These are phyloP conservation scores for Suricata suricatta DNA, from an alignment of 2,113 vertebrate species.

Conservation along the genomic window DNA sequence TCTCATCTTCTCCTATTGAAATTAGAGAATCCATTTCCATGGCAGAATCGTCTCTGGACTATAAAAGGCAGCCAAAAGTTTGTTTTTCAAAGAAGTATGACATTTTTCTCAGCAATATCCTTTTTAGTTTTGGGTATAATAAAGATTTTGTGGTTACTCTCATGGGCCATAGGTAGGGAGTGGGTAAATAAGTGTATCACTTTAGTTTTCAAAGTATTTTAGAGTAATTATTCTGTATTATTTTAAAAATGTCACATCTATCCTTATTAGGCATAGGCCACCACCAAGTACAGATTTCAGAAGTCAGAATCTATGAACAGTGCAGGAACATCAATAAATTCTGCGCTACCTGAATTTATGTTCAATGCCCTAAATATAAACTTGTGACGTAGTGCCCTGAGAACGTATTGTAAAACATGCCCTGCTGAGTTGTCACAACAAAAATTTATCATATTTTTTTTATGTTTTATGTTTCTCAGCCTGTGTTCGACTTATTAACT, in stretches of 20 bases:
- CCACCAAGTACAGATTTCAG: not conserved
- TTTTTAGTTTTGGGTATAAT: not conserved
- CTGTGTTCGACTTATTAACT: not conserved
- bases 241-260: not conserved
- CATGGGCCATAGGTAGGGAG: not conserved
- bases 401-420: not conserved
- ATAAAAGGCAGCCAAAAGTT: not conserved
- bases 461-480: not conserved
- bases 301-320: not conserved
- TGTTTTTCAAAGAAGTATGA: not conserved
- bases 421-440: not conserved
- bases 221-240: not conserved
- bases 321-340: not conserved
- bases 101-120: not conserved
- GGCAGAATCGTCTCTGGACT: not conserved
- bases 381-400: not conserved
- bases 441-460: not conserved
- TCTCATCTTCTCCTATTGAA: not conserved
- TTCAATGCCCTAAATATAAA: not conserved
- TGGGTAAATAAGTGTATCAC: not conserved
- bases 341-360: not conserved
- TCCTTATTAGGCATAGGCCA: not conserved
- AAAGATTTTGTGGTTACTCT: not conserved
- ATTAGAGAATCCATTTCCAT: not conserved
- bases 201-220: not conserved